Conservation (phyloP, 2,113 vertebrate species). For the Vulpes ferrilata region DNA sequence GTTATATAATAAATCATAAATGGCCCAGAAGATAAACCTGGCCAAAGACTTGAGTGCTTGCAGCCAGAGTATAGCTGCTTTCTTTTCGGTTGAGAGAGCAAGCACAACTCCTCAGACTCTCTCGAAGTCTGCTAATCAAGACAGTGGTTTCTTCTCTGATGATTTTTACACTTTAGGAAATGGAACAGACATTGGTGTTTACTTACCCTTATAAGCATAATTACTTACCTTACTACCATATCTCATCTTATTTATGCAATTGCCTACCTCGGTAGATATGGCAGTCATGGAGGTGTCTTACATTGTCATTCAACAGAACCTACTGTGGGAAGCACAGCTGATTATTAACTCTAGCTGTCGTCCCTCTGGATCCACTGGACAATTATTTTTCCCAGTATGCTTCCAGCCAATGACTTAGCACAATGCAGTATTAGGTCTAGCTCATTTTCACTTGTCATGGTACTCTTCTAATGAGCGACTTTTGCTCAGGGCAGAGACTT, state of each 20-base stretch:
- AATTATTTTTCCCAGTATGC: background rate
- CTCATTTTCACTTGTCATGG: background rate
- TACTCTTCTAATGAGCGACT: background rate
- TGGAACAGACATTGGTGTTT: background rate
- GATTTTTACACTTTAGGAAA: background rate
- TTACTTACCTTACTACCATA: background rate
- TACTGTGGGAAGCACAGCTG: background rate
- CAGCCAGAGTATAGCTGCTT: background rate
- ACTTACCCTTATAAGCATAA: background rate
- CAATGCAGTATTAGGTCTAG: background rate
- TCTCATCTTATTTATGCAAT: background rate
- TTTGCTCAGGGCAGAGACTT: background rate
- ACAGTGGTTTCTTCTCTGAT: background rate
- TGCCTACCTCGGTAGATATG: background rate
- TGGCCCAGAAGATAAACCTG: background rate
- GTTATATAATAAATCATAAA: conserved; percentile 38
- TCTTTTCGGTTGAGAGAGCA: background rate
- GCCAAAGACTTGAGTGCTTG: background rate
- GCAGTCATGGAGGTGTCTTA: background rate
- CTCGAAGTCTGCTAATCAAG: background rate
- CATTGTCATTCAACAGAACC: background rate
- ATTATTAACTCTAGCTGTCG: background rate
- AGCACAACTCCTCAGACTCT: background rate
- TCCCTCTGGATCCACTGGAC: background rate
- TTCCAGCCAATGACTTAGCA: background rate